Evolutionary conservation across 2,113 vertebrate species (phyloP).

Genomic region (Oceanites oceanicus): DNA sequence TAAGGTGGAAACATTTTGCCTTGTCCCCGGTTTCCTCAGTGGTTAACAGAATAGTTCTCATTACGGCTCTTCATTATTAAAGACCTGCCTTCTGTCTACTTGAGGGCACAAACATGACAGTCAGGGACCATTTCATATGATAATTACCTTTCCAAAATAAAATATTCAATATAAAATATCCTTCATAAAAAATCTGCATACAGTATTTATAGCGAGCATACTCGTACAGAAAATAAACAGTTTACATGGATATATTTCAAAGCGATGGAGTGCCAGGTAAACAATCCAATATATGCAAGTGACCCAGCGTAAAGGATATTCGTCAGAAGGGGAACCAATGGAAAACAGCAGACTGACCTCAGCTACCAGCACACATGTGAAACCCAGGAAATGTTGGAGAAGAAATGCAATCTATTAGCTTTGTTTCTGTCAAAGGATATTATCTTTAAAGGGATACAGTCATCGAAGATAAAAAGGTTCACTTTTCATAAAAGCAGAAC

Average conservation of each 20-base stretch:
- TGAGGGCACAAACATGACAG: not conserved
- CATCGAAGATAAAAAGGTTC: not conserved
- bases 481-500: not conserved
- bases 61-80: not conserved
- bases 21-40: not conserved
- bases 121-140: not conserved
- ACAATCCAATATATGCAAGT: not conserved
- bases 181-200: not conserved
- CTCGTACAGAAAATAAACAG: not conserved
- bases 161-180: not conserved
- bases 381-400: not conserved
- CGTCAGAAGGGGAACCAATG: not conserved
- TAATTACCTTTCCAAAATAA: not conserved
- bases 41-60: not conserved
- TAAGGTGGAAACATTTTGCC: not conserved
- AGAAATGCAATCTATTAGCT: not conserved
- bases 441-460: not conserved
- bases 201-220: not conserved
- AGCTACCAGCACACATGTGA: not conserved
- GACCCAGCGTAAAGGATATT: fast-evolving
- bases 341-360: not conserved
- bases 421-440: not conserved
- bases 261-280: not conserved
- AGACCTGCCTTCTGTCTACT: not conserved
- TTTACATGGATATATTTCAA: not conserved